phyloP scores from a whole-genome alignment of 2,113 vertebrate species.

The Gobio gobio region DNA sequence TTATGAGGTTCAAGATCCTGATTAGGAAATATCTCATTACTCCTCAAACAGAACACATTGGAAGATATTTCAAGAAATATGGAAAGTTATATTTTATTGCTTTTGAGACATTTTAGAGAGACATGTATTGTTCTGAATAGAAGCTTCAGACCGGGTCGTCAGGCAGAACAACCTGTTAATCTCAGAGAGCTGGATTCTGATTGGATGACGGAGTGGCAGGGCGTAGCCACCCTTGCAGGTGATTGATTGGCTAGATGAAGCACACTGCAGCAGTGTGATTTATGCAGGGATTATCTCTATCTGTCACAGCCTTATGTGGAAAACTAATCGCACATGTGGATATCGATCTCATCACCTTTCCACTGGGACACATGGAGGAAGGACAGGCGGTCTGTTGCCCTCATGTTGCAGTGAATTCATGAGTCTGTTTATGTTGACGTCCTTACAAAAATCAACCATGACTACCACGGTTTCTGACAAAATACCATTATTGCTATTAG shows the following conservation, averaged over 20 bases:
- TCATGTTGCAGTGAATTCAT: background rate
- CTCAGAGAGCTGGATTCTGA: conserved; percentile 22
- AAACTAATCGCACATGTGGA: conserved; percentile 5
- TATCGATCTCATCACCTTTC: conserved; percentile 15
- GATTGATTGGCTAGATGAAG: conserved; percentile 39
- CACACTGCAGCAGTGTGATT: conserved; percentile 25
- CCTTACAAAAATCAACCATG: background rate
- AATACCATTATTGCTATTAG: background rate
- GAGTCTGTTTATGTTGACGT: background rate
- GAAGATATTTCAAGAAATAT: background rate
- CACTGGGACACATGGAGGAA: background rate
- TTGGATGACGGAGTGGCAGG: conserved; percentile 1
- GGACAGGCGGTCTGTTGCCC: background rate
- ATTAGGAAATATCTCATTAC: conserved; percentile 14
- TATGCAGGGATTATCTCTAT: conserved; percentile 37
- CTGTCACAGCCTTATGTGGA: conserved; percentile 19
- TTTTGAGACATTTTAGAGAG: background rate
- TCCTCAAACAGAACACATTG: background rate
- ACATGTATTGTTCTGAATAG: background rate
- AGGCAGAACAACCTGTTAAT: conserved; percentile 33
- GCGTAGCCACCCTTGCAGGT: background rate
- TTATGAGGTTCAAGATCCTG: background rate
- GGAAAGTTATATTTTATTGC: conserved; percentile 11
- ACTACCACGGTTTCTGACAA: background rate
- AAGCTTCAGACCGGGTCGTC: background rate